Evolutionary conservation across 2,888 invertebrate species (phyloP).

Genomic region (Cremastinae sp.): DNA sequence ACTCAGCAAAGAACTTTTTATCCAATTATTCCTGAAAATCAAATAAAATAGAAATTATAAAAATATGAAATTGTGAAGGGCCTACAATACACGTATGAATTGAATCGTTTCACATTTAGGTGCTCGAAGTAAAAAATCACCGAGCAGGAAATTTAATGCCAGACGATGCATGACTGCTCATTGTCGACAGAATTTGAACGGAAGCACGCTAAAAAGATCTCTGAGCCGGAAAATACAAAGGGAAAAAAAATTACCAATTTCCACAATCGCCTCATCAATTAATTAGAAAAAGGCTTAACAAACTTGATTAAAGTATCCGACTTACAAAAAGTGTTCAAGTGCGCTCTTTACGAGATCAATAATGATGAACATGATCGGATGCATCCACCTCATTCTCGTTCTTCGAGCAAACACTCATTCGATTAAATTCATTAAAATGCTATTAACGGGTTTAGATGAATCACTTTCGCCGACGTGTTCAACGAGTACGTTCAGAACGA

Average conservation of each 20-base stretch:
- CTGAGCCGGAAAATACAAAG: neutral
- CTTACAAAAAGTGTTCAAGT: constrained; percentile 12
- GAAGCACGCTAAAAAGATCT: neutral
- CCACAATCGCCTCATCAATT: constrained; percentile 12
- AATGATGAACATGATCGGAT: constrained; percentile 53
- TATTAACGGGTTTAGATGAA: constrained; percentile 53
- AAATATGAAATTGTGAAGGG: no score
- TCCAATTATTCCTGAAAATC: no score
- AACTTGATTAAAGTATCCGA: constrained; percentile 35
- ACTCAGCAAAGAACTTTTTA: no score
- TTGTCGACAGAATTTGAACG: constrained; percentile 22
- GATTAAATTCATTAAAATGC: constrained; percentile 59
- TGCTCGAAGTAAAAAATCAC: constrained; percentile 12
- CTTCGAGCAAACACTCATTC: constrained; percentile 43
- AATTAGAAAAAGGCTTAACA: constrained; percentile 45
- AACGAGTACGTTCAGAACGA: constrained; percentile 43
- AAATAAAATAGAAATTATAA: no score
- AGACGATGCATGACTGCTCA: constrained; percentile 24
- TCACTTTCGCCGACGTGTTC: constrained; percentile 58
- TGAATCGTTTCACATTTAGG: constrained; percentile 36
- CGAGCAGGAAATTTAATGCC: constrained; percentile 48
- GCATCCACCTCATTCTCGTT: constrained; percentile 58
- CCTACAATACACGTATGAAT: constrained; percentile 8
- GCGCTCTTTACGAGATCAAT: constrained; percentile 10
- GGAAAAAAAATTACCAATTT: neutral